Base-by-base conservation (phyloP, 2,888 invertebrate species). In the Drosophila gaucha region DNA sequence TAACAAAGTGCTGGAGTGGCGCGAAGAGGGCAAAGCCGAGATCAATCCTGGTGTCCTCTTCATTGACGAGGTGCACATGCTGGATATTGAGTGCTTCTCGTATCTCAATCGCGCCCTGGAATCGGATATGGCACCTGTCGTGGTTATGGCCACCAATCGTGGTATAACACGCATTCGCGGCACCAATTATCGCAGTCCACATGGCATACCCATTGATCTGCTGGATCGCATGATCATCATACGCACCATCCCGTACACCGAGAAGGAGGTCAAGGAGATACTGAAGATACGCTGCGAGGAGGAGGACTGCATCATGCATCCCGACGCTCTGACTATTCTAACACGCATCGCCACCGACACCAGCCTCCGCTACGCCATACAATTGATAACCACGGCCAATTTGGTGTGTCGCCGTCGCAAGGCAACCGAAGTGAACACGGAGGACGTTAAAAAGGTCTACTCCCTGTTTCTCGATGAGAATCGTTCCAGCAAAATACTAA, bases 11-110 rank as follows among this genome's bases (percentile, higher is more conserved):
- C 96, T 97, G 0, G 99, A 99, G 91, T 99, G 99, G 99, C 93
- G 99, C 20, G 99, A 99, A 90, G 99, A 99, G 91, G 99, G 99
- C 1, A 99, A 99, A 91, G 99, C 99, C 0, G 99, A 99, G 92
- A 98, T 99, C 89, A 97, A 99, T 31, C 99, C 99, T 0, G 99
- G 99, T 0, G 99, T 99, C 2, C 93, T 99, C 2, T 99, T 99
- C 89, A 96, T 99, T 74, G 99, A 99, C 89, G 99, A 99, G 93
- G 96, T 97, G 0, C 99, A 99, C 90, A 99, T 99, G 99, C 92
- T 99, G 74, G 99, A 99, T 91, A 98, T 99, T 39, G 99, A 99
- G 91, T 99, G 99, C 90, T 99, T 99, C 93, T 99, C 99, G 0
- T 99, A 96, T 92, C 93, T 99, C 6, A 99, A 99, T 92, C 95